Evolutionary conservation across 2,888 invertebrate genomes (phyloP).

Genomic region (Chloromyia formosa): DNA sequence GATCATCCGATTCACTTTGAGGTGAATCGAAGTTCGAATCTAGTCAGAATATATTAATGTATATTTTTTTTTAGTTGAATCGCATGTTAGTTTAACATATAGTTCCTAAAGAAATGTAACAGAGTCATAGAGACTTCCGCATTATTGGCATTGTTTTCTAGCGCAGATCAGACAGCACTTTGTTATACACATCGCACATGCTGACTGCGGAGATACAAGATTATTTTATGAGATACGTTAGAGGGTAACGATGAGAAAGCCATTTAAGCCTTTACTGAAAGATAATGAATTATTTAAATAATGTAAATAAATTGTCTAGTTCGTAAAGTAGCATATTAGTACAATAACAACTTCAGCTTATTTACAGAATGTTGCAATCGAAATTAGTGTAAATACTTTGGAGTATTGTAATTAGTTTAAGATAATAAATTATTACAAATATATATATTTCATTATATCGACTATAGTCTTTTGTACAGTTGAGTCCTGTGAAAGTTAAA

Average conservation of each 20-base stretch:
- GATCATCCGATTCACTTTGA: not conserved
- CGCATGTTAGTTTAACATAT: not conserved
- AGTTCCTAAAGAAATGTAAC: slow-evolving; percentile 27
- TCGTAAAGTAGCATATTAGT: not conserved
- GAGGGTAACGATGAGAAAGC: no score
- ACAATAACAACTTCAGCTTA: not conserved
- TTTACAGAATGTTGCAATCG: slow-evolving; percentile 31
- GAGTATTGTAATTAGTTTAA: not conserved
- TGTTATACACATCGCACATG: not conserved
- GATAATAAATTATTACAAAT: slow-evolving; percentile 1
- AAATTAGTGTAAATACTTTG: not conserved
- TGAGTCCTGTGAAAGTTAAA: no score
- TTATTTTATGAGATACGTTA: no score
- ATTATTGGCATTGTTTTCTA: not conserved
- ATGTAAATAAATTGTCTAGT: not conserved
- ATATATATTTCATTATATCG: no score
- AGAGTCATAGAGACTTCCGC: not conserved
- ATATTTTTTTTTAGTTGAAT: not conserved
- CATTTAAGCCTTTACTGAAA: no score
- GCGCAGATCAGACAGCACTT: not conserved
- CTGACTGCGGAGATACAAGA: not conserved
- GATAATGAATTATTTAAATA: no score
- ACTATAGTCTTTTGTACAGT: no score
- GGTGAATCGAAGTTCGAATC: slow-evolving; percentile 6
- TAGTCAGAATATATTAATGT: slow-evolving; percentile 20